Conservation (phyloP, 2,888 invertebrate genomes). For the Phytoseiulus persimilis region DNA sequence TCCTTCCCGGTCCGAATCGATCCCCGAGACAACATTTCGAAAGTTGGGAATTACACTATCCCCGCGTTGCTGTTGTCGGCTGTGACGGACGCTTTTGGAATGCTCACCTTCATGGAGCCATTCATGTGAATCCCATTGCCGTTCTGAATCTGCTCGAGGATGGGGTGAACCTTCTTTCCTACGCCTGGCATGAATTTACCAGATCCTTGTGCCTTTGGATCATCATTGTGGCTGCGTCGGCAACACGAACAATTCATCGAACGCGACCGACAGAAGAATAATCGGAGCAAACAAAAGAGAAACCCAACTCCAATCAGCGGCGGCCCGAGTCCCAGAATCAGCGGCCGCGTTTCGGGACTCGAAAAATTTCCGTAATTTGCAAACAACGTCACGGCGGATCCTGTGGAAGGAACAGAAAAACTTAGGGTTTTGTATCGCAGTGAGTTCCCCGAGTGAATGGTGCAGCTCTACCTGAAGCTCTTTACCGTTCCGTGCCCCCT, state of each 20-base stretch:
- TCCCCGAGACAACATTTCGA: too few relatives aligned
- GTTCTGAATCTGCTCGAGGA: slow-evolving; percentile 30
- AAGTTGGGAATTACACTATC: too few relatives aligned
- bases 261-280: slow-evolving; percentile 23
- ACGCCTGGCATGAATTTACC: neutral
- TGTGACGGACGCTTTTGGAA: too few relatives aligned
- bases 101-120: slow-evolving; percentile 26
- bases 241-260: neutral
- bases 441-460: too few relatives aligned
- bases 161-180: slow-evolving; percentile 28
- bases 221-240: neutral
- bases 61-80: too few relatives aligned
- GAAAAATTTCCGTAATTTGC: slow-evolving; percentile 26
- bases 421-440: too few relatives aligned
- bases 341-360: slow-evolving; percentile 23
- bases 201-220: neutral
- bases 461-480: too few relatives aligned
- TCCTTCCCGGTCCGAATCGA: too few relatives aligned
- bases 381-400: slow-evolving; percentile 22
- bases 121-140: slow-evolving; percentile 35
- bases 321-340: slow-evolving; percentile 8
- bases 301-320: slow-evolving; percentile 29
- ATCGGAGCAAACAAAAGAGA: slow-evolving; percentile 13
- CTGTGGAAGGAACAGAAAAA: neutral
- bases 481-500: too few relatives aligned